phyloP scores from a whole-genome alignment of 2,888 invertebrate genomes.

The Cosmorhoe ocellata region DNA sequence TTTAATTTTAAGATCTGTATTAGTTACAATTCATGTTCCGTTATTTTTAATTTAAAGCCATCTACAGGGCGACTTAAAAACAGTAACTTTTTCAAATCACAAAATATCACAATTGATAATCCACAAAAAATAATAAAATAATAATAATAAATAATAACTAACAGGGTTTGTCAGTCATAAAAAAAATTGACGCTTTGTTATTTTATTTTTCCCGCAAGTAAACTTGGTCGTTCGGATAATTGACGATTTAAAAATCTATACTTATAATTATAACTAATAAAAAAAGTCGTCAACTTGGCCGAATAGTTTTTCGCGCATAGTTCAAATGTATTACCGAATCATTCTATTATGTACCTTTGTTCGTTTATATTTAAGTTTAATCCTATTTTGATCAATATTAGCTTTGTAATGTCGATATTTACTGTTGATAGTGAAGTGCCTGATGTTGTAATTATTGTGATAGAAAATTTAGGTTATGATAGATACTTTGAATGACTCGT shows the following conservation, averaged over 20 bases:
- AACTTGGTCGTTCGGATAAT: too few species aligned
- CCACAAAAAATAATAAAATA: too few species aligned
- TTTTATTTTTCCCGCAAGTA: too few species aligned
- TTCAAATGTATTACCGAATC: conserved; percentile 62
- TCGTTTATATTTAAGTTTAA: conserved; percentile 37
- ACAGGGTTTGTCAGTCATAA: too few species aligned
- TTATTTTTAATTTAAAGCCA: background rate
- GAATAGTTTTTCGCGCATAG: conserved; percentile 34
- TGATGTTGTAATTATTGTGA: conserved; percentile 27
- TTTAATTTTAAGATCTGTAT: conserved; percentile 17
- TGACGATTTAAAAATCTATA: too few species aligned
- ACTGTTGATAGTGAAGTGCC: conserved; percentile 16
- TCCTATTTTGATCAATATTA: conserved; percentile 28
- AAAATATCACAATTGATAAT: too few species aligned
- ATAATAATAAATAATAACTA: too few species aligned
- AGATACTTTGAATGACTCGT: background rate
- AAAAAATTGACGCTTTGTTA: too few species aligned
- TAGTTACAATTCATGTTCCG: conserved; percentile 5
- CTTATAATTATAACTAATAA: too few species aligned
- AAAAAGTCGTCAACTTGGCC: too few species aligned
- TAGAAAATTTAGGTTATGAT: background rate
- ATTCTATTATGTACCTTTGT: conserved; percentile 69
- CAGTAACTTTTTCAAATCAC: too few species aligned
- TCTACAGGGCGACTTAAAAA: background rate
- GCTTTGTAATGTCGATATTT: conserved; percentile 3